Percentiles rank a stretch among this genome's conserved stretches.
phyloP scores from a whole-genome alignment of 2,113 vertebrate genomes.

The Oriolus oriolus region DNA sequence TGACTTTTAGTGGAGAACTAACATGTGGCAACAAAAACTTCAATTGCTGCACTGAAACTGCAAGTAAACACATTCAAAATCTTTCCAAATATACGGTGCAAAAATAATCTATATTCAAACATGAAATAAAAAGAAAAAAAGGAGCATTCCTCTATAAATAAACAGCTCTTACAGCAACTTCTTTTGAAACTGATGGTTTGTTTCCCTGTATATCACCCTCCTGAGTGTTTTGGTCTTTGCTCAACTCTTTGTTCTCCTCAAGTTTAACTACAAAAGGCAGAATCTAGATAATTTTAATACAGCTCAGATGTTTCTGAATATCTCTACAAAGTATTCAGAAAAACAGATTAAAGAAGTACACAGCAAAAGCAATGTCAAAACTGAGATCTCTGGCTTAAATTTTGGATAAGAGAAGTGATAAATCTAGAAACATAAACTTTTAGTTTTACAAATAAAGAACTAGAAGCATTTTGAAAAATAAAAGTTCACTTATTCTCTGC shows the following conservation, averaged over 20 bases:
- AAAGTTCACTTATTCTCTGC: not conserved
- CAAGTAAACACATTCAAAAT: not conserved
- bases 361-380: not conserved
- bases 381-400: not conserved
- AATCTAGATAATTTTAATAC: not conserved
- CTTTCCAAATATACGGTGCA: not conserved
- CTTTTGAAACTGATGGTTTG: slow-evolving; percentile 16
- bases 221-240: not conserved
- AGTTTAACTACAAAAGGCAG: slow-evolving; percentile 11
- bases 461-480: not conserved
- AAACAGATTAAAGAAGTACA: not conserved
- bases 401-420: not conserved
- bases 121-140: not conserved
- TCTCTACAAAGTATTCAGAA: not conserved
- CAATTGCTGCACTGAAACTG: not conserved
- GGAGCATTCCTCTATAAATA: slow-evolving; percentile 5
- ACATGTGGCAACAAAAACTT: not conserved
- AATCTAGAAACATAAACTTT: not conserved
- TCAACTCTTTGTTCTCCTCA: not conserved
- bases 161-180: not conserved
- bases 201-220: not conserved
- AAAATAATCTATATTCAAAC: not conserved
- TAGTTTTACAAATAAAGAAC: not conserved
- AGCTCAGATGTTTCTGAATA: not conserved
- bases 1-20: not conserved